Evolutionary conservation across 2,888 invertebrate species (phyloP).

Genomic region (Hoplodrina ambigua): DNA sequence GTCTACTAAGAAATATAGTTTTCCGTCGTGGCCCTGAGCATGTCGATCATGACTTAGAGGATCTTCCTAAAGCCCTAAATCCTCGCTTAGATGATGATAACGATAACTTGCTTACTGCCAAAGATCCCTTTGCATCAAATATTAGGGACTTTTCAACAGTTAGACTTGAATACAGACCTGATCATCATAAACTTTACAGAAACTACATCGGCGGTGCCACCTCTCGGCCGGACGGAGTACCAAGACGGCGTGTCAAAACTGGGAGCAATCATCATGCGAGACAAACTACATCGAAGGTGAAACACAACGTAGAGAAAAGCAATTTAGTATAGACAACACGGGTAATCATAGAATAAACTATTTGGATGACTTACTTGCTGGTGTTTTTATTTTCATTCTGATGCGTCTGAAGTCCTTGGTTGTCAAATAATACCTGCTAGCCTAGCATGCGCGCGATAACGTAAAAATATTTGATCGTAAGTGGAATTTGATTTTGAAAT

Average conservation of each 20-base stretch:
- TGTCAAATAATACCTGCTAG: no score
- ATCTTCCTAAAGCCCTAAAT: no score
- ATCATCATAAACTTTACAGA: constrained; percentile 68
- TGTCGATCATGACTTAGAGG: no score
- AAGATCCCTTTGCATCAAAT: no score
- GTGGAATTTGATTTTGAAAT: no score
- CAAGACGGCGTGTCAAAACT: constrained; percentile 91
- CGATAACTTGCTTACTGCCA: no score
- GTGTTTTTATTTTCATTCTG: constrained; percentile 5
- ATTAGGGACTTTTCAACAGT: no score
- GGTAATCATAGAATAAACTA: constrained; percentile 35
- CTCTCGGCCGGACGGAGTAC: constrained; percentile 91
- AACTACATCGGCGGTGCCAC: constrained; percentile 82
- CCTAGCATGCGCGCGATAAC: no score
- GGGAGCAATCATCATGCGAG: constrained; percentile 91
- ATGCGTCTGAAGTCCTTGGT: background rate
- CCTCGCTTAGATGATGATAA: no score
- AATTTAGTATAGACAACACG: background rate
- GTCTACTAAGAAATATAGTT: no score
- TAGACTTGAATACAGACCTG: background rate
- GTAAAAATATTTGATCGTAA: no score
- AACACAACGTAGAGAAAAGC: background rate
- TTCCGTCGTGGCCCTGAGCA: no score
- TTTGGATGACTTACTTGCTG: background rate
- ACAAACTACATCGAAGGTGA: constrained; percentile 88